A percentile compares a stretch with the other conserved stretches of the same genome.
phyloP scores from a whole-genome alignment of 2,113 vertebrate genomes.

The Chaetodon trifascialis region DNA sequence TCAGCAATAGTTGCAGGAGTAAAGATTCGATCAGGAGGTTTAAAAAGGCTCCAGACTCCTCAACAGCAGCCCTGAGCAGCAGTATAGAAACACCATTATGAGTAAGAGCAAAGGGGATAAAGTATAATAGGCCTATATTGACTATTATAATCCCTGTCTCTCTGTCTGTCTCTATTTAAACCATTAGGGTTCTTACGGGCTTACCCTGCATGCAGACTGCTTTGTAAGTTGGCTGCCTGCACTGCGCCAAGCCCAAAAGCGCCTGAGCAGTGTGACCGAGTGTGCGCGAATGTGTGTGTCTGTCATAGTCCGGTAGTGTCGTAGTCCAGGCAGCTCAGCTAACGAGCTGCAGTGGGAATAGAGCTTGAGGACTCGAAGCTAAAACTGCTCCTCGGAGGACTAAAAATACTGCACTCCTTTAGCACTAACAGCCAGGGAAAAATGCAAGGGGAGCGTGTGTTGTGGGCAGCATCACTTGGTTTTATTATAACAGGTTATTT shows the following conservation, averaged over 20 bases:
- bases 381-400: constrained; percentile 67
- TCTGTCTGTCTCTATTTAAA: constrained; percentile 59
- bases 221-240: constrained; percentile 57
- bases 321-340: constrained; percentile 53
- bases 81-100: constrained; percentile 55
- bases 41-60: constrained; percentile 45
- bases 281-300: constrained; percentile 25
- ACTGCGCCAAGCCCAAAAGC: constrained; percentile 40
- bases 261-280: constrained; percentile 4
- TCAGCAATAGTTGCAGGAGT: constrained; percentile 14
- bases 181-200: constrained; percentile 56
- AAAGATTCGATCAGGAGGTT: constrained; percentile 48
- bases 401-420: constrained; percentile 21
- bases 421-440: constrained; percentile 28
- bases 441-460: constrained; percentile 43
- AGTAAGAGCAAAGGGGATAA: constrained; percentile 53
- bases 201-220: constrained; percentile 48
- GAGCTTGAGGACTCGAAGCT: constrained; percentile 44
- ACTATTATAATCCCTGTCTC: constrained; percentile 50
- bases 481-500: constrained; percentile 59
- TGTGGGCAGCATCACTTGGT: constrained; percentile 37
- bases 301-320: constrained; percentile 18
- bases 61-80: constrained; percentile 29
- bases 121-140: constrained; percentile 48
- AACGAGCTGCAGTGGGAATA: constrained; percentile 77